Base-by-base conservation (phyloP, 2,888 invertebrate genomes). In the Phragmatobia fuliginosa region DNA sequence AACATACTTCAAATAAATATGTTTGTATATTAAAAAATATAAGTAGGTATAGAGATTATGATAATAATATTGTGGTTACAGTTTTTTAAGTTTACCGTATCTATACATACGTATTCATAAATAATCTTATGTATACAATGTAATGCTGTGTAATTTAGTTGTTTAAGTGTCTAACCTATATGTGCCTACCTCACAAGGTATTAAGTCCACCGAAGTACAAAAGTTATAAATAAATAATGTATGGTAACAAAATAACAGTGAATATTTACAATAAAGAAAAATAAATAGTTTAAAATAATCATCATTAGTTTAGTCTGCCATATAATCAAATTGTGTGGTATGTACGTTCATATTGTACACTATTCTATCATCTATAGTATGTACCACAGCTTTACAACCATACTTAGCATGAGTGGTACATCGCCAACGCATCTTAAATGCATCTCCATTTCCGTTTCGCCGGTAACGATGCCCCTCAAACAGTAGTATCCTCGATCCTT, bases 331-430 rank as follows among this genome's bases (percentile, higher is more conserved):
- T 2, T 31, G 18, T 14, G 80, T 83, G 4, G 78, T 86, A 70
- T 91, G 91, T 0, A 71, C 62, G 60, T 88, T 75, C 25, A 76
- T 75, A 45, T 83, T 84, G 62, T 88, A 87, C 0, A 87, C 78
- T 5, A 87, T 78, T 58, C 80, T n/a, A 14, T 84, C 76, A 6
- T 83, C 56, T 4, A 84, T 6, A 0, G 87, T 88, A 45, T 87
- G 87, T 0, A 87, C 68, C 7, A 79, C 73, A 0, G 88, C 83
- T 36, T 72, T 79, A 67, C 88, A 88, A 0, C 79, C 75, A 25
- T 75, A 87, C 61, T 78, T 84, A 16, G 83, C 82, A 67, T 89
- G 88, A 0, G 81, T 77, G 10, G 87, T 85, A 66, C 90, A 90
- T 41, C 86, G 78, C 88, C 90, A 90, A 0, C 88, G 75, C 1